Evolutionary conservation across 2,113 vertebrate species (phyloP).

Genomic region (Brienomyrus brachyistius): DNA sequence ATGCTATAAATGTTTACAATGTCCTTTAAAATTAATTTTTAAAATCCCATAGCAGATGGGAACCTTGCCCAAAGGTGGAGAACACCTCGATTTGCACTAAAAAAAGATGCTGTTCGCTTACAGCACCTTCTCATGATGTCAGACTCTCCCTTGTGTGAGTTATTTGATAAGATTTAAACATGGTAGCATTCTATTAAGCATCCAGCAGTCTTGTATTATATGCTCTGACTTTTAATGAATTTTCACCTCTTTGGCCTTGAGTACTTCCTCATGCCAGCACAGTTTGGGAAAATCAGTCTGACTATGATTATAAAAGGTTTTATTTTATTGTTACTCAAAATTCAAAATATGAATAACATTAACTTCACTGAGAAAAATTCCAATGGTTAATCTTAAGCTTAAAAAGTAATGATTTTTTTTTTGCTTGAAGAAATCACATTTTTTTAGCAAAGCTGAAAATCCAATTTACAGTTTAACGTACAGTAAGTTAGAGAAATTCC

Average conservation of each 20-base stretch:
- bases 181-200: constrained; percentile 29
- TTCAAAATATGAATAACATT: constrained; percentile 4
- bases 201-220: constrained; percentile 20
- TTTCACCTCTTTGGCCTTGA: constrained; percentile 44
- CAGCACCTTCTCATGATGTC: constrained; percentile 26
- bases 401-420: background rate
- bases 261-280: constrained; percentile 34
- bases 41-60: background rate
- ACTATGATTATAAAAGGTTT: background rate
- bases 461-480: background rate
- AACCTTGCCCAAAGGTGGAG: background rate
- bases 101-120: constrained; percentile 39
- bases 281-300: background rate
- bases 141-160: constrained; percentile 17
- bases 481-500: background rate
- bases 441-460: constrained; percentile 9
- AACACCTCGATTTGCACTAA: constrained; percentile 42
- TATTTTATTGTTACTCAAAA: background rate
- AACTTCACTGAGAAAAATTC: background rate
- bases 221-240: constrained; percentile 45
- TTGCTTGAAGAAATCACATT: background rate
- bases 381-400: background rate
- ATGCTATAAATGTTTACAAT: background rate
- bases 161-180: constrained; percentile 35
- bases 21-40: background rate